These are phyloP conservation scores for Lithodes maja DNA, from an alignment of 2,888 invertebrate genomes.

Conservation along the genomic window DNA sequence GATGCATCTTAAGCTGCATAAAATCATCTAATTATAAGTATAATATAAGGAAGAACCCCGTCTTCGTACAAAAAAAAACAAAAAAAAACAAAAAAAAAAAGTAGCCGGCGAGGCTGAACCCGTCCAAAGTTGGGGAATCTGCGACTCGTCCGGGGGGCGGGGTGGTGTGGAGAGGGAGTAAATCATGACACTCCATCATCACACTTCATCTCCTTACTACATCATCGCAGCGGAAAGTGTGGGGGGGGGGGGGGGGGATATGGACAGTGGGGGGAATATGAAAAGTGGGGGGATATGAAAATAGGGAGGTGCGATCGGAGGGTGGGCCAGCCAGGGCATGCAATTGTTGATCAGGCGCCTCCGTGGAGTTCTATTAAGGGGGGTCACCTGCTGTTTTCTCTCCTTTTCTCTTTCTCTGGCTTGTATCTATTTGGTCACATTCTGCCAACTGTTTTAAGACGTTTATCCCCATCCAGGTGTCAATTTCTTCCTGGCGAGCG, in stretches of 20 bases:
- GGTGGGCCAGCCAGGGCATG: neutral
- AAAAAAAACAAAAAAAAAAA: too few relatives aligned
- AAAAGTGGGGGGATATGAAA: neutral
- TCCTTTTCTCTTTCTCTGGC: neutral
- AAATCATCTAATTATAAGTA: too few relatives aligned
- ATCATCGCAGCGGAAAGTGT: neutral
- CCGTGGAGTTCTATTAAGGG: neutral
- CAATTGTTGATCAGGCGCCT: conserved; percentile 5
- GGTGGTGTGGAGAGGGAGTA: neutral
- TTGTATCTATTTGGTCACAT: too few relatives aligned
- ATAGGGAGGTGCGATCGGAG: neutral
- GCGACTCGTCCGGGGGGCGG: neutral
- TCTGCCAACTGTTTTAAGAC: too few relatives aligned
- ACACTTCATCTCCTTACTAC: neutral
- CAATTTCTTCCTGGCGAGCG: too few relatives aligned
- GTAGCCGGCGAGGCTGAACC: neutral
- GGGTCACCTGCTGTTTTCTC: neutral
- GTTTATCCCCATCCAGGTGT: too few relatives aligned
- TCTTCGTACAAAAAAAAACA: too few relatives aligned
- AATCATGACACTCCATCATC: neutral
- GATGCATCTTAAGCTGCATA: too few relatives aligned
- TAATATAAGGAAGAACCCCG: too few relatives aligned
- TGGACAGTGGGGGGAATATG: neutral
- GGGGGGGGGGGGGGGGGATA: neutral
- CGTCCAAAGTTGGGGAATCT: neutral